phyloP scores from a whole-genome alignment of 2,888 invertebrate species.

The Pristionchus maxplancki region DNA sequence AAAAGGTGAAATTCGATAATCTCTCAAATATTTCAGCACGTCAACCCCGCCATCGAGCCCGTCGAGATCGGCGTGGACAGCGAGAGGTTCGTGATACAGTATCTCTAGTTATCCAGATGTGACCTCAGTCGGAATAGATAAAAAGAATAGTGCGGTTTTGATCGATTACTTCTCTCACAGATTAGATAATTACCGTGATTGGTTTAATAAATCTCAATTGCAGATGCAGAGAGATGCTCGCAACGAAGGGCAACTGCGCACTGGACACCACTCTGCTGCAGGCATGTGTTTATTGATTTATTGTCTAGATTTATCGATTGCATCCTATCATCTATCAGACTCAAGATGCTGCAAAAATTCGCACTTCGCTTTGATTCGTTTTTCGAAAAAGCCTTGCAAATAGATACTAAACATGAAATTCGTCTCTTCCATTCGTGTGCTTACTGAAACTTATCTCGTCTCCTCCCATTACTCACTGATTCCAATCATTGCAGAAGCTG shows the following conservation, averaged over 20 bases:
- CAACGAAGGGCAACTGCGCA: constrained; percentile 76
- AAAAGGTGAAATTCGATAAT: neutral
- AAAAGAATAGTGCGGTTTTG: neutral
- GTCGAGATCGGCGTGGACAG: constrained; percentile 68
- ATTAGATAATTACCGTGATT: neutral
- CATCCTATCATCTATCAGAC: no score
- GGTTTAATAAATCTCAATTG: neutral
- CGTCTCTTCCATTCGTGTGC: neutral
- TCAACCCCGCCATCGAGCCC: constrained; percentile 62
- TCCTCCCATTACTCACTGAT: neutral
- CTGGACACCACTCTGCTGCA: constrained; percentile 62
- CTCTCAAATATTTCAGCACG: constrained; percentile 62
- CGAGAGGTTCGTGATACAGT: constrained; percentile 58
- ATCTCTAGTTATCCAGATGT: neutral
- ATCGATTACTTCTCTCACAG: no score
- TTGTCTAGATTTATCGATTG: no score
- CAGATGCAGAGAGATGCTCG: constrained; percentile 60
- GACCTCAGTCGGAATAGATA: neutral
- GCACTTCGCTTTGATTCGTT: no score
- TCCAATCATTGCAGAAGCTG: constrained; percentile 18
- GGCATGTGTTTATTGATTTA: constrained; percentile 54
- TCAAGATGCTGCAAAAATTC: no score
- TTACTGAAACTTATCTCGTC: neutral
- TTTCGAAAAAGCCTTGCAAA: no score
- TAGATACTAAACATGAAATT: no score